These are phyloP conservation scores for Ischnus inquisitorius DNA, from an alignment of 2,888 invertebrate genomes.

Conservation along the genomic window DNA sequence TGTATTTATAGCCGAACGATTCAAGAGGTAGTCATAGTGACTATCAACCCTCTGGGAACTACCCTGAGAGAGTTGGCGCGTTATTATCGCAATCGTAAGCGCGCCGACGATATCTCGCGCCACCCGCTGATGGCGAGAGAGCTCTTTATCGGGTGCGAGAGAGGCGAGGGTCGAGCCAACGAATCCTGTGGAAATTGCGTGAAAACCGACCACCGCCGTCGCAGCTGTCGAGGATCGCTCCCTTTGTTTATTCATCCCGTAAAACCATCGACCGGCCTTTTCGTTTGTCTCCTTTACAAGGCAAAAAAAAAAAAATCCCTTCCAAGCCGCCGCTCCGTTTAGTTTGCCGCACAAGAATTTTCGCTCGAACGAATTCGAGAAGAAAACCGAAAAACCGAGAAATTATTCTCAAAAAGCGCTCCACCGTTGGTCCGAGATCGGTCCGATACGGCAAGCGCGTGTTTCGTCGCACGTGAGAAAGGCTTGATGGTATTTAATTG, in stretches of 20 bases:
- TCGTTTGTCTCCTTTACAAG: too few relatives aligned
- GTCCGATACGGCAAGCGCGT: too few relatives aligned
- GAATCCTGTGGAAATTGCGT: conserved; percentile 26
- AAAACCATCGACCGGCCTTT: conserved; percentile 22
- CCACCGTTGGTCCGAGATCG: too few relatives aligned
- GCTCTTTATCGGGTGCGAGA: conserved; percentile 32
- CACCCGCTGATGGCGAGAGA: conserved; percentile 1
- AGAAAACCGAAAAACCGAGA: too few relatives aligned
- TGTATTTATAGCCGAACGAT: conserved; percentile 57
- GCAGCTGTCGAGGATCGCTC: conserved; percentile 33
- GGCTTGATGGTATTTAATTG: too few relatives aligned
- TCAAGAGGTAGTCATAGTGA: conserved; percentile 79
- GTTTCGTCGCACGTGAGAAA: too few relatives aligned
- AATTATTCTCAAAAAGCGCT: too few relatives aligned
- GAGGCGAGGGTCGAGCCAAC: not conserved
- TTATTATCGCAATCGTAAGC: conserved; percentile 7
- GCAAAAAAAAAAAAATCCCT: too few relatives aligned
- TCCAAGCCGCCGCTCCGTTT: too few relatives aligned
- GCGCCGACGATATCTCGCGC: conserved; percentile 30
- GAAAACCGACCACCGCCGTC: conserved; percentile 10
- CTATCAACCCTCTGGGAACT: conserved; percentile 75
- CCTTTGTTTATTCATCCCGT: conserved; percentile 1
- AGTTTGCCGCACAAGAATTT: too few relatives aligned
- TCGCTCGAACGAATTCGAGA: too few relatives aligned
- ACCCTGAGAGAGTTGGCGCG: conserved; percentile 54